Conservation (phyloP, 2,113 vertebrate genomes). For the Dromaius novaehollandiae region DNA sequence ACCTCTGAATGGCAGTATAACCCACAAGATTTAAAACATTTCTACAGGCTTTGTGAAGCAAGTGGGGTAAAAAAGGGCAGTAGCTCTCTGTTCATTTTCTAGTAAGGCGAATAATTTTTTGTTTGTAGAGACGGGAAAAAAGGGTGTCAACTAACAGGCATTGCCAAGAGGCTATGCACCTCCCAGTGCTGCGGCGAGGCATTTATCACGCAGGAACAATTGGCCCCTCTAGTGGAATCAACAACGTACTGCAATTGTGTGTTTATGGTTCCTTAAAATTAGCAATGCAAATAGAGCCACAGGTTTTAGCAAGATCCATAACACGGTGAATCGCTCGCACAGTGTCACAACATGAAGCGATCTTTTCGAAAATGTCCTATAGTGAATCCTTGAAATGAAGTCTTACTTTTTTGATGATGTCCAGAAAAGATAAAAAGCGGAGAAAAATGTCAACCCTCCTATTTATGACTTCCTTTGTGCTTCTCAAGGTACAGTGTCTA, state of each 20-base stretch:
- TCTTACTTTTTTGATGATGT: neutral
- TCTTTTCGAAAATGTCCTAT: neutral
- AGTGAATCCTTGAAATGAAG: neutral
- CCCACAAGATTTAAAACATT: neutral
- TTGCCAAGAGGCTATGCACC: accelerated
- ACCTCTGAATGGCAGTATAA: neutral
- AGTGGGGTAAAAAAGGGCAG: neutral
- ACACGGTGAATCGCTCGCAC: neutral
- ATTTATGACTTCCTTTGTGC: constrained; percentile 19
- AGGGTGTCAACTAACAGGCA: neutral
- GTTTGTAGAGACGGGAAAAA: neutral
- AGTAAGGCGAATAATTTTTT: neutral
- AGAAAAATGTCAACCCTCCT: neutral
- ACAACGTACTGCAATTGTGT: constrained; percentile 36
- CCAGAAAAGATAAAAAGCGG: neutral
- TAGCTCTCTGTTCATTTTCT: neutral
- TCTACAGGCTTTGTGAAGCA: neutral
- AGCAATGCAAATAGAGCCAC: neutral
- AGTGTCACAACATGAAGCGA: neutral
- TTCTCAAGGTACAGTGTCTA: neutral
- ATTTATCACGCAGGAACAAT: constrained; percentile 62
- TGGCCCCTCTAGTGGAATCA: constrained; percentile 81
- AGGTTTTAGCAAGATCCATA: neutral
- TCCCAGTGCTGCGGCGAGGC: neutral
- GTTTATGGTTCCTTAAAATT: neutral